phyloP scores from a whole-genome alignment of 2,888 invertebrate species.

The Platycheirus albimanus region DNA sequence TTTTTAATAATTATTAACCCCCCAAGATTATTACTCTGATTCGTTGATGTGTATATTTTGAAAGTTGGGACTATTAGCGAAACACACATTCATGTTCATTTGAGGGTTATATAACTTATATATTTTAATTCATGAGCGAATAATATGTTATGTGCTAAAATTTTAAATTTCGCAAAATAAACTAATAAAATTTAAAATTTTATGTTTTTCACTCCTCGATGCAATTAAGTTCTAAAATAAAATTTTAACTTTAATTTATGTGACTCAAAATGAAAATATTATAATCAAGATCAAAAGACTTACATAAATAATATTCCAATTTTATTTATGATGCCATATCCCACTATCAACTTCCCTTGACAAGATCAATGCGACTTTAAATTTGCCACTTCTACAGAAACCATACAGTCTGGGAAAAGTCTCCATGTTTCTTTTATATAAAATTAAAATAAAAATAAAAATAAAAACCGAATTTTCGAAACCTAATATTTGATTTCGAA shows the following conservation, averaged over 20 bases:
- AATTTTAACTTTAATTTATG: conserved; percentile 16
- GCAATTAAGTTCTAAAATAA: not conserved
- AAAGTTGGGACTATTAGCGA: conserved; percentile 8
- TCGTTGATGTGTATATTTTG: conserved; percentile 5
- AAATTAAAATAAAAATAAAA: not conserved
- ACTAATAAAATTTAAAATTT: conserved; percentile 29
- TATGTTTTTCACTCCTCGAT: not conserved
- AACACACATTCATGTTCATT: not conserved
- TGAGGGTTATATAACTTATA: not conserved
- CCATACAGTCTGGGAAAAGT: conserved; percentile 27
- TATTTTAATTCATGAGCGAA: conserved; percentile 1
- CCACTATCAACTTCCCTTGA: not conserved
- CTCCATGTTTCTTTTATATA: not conserved
- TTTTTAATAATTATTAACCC: conserved; percentile 18
- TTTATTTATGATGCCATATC: conserved; percentile 13
- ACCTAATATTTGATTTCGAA: no score
- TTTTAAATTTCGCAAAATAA: conserved; percentile 4
- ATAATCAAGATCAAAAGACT: conserved; percentile 33
- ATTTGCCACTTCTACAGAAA: no score
- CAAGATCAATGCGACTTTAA: no score
- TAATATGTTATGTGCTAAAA: not conserved
- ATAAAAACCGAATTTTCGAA: not conserved
- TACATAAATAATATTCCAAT: conserved; percentile 26
- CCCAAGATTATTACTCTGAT: not conserved
- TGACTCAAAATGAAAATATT: conserved; percentile 24